Conservation (phyloP, 2,888 invertebrate genomes). For the Trissonchulus latispiculum region DNA sequence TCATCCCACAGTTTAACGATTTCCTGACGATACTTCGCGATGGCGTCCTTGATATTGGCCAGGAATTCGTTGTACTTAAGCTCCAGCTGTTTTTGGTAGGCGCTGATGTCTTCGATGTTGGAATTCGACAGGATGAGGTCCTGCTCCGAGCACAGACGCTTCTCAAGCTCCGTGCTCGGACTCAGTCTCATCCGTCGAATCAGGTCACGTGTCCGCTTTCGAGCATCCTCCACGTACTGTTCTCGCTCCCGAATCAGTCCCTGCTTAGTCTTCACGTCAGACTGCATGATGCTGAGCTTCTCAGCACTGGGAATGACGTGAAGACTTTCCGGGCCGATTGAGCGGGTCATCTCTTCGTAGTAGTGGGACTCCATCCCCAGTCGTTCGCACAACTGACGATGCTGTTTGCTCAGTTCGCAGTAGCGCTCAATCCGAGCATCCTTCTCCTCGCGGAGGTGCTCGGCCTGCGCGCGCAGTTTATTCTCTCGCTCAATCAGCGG, state of each 20-base stretch:
- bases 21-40: background rate
- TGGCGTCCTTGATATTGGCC: conserved; percentile 1
- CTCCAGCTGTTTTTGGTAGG: background rate
- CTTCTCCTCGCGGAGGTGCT: conserved; percentile 3
- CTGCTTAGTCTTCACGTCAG: conserved; percentile 11
- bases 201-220: background rate
- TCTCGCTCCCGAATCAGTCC: conserved; percentile 9
- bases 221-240: background rate
- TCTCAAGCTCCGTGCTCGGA: conserved; percentile 6
- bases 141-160: background rate
- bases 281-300: conserved; percentile 3
- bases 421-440: conserved; percentile 12
- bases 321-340: background rate
- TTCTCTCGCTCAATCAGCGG: conserved; percentile 10
- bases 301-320: conserved; percentile 5
- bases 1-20: conserved; percentile 7
- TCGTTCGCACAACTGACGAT: background rate
- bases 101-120: background rate
- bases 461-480: background rate
- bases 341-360: background rate
- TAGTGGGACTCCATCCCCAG: conserved; percentile 5
- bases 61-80: background rate
- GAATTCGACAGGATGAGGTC: background rate
- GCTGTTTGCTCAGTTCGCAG: conserved; percentile 1
- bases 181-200: background rate